Evolutionary conservation across 2,888 invertebrate species (phyloP).

Genomic region (Girardia tigrina): DNA sequence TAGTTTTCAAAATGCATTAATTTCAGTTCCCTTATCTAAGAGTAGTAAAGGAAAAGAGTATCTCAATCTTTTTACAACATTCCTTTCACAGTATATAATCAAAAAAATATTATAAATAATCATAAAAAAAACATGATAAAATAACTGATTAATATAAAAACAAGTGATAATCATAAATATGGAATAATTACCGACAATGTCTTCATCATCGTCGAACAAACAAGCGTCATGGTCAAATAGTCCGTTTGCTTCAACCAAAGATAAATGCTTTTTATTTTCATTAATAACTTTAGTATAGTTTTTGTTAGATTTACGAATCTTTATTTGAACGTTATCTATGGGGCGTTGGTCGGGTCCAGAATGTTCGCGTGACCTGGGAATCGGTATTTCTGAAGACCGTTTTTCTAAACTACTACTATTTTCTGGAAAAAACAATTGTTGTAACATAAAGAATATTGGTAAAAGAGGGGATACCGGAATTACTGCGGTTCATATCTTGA

Average conservation of each 20-base stretch:
- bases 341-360: neutral
- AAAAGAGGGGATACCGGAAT: neutral
- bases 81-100: too few relatives aligned
- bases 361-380: neutral
- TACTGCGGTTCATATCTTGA: neutral
- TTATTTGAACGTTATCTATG: neutral
- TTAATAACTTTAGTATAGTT: neutral
- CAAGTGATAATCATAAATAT: too few relatives aligned
- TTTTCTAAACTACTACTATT: constrained; percentile 16
- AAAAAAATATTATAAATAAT: too few relatives aligned
- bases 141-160: too few relatives aligned
- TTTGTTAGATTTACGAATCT: constrained; percentile 11
- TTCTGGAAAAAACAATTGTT: neutral
- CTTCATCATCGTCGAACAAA: constrained; percentile 8
- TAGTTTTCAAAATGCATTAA: too few relatives aligned
- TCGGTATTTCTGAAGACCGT: neutral
- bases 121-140: too few relatives aligned
- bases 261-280: constrained; percentile 1
- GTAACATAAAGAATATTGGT: neutral
- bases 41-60: too few relatives aligned
- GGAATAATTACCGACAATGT: neutral
- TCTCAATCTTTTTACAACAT: too few relatives aligned
- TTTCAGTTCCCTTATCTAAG: too few relatives aligned
- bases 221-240: constrained; percentile 8
- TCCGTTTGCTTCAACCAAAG: neutral